Conservation (phyloP, 1,140 invertebrate genomes). For the Helicoverpa armigera region DNA sequence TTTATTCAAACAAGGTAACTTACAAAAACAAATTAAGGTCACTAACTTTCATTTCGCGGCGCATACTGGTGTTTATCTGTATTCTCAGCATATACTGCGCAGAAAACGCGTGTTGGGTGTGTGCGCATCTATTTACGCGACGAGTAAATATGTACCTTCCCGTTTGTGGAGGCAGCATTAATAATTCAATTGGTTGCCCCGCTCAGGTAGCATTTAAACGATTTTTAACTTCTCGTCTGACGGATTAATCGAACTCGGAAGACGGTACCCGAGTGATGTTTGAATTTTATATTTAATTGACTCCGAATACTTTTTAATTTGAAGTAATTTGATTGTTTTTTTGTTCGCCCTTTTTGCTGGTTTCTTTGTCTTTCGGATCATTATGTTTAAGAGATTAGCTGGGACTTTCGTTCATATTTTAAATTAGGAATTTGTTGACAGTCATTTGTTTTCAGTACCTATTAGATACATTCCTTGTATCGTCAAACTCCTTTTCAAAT, state of each 20-base stretch:
- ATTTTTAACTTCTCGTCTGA: slow-evolving; percentile 85
- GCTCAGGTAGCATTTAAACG: slow-evolving; percentile 84
- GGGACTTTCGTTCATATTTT: not conserved
- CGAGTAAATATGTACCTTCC: slow-evolving; percentile 85
- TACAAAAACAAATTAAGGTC: not conserved
- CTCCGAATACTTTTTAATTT: slow-evolving; percentile 49
- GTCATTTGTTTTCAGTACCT: not conserved
- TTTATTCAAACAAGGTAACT: not conserved
- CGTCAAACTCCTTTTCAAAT: not conserved
- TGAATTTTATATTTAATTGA: slow-evolving; percentile 51
- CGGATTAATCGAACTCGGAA: slow-evolving; percentile 79
- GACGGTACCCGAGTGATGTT: slow-evolving; percentile 52
- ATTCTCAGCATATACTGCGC: slow-evolving; percentile 65
- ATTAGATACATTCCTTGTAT: not conserved
- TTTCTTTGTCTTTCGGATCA: slow-evolving; percentile 44
- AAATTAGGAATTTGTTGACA: slow-evolving; percentile 16
- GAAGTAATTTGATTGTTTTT: slow-evolving; percentile 48
- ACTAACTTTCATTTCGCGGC: slow-evolving; percentile 5
- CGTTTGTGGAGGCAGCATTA: slow-evolving; percentile 85
- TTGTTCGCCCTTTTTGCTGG: slow-evolving; percentile 7
- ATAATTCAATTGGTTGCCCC: slow-evolving; percentile 85
- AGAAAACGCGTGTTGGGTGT: slow-evolving; percentile 82
- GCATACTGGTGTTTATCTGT: not conserved
- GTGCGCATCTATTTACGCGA: slow-evolving; percentile 86
- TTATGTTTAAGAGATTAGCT: slow-evolving; percentile 41